phyloP scores from a whole-genome alignment of 2,888 invertebrate species.

The Smittia sp. region DNA sequence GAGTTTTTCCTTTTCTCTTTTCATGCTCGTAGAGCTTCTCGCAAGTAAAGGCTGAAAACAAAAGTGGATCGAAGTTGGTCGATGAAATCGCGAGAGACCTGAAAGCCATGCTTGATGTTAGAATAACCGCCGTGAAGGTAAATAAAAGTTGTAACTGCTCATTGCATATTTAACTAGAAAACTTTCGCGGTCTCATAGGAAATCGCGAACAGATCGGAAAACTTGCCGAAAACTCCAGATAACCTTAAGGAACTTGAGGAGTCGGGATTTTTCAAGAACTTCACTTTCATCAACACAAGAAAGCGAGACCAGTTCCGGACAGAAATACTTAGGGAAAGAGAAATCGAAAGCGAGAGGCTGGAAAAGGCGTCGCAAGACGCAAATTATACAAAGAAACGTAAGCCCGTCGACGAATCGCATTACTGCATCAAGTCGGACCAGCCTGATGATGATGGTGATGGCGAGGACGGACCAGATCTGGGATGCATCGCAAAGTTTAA shows the following conservation, averaged over 20 bases:
- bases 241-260: no score
- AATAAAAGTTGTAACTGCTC: not conserved
- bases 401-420: not conserved
- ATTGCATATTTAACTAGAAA: not conserved
- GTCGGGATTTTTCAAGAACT: no score
- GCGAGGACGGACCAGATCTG: slow-evolving; percentile 44
- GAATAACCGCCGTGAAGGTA: slow-evolving; percentile 54
- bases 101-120: slow-evolving; percentile 53
- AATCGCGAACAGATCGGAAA: slow-evolving; percentile 41
- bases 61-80: slow-evolving; percentile 53
- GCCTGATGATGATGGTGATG: slow-evolving; percentile 32
- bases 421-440: slow-evolving; percentile 2
- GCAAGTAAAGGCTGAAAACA: slow-evolving; percentile 49
- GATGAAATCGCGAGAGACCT: slow-evolving; percentile 55
- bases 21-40: slow-evolving; percentile 47
- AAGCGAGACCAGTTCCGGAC: slow-evolving; percentile 5
- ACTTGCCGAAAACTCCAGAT: no score
- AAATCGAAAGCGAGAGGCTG: not conserved
- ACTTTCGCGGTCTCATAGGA: not conserved
- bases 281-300: slow-evolving; percentile 21
- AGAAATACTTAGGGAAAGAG: not conserved
- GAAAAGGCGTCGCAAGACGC: slow-evolving; percentile 10
- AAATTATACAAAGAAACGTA: slow-evolving; percentile 9
- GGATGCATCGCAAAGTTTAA: not conserved
- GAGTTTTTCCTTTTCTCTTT: not conserved